Evolutionary conservation across 2,113 vertebrate species (phyloP), one percentile per base, ranked within the genome.

Genomic region (Dasyprocta punctata): DNA sequence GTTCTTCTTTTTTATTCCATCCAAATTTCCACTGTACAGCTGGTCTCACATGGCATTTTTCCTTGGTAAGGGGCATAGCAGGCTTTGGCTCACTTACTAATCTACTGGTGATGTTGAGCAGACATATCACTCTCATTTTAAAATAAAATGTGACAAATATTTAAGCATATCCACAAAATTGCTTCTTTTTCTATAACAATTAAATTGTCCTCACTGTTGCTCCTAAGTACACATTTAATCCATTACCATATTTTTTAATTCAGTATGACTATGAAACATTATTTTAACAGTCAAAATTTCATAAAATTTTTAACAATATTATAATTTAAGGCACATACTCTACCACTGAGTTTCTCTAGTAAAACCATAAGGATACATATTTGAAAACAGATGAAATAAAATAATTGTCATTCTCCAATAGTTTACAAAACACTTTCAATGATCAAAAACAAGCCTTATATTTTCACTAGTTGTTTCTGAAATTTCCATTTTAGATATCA

Each of bases 211-310:
- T 92, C 56, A 77, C 12, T 52, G 63, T 71, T 90, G 26, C 81
- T 83, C n/a, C 47, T 73, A 97, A 92, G 54, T n/a, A n/a, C n/a
- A n/a, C n/a, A n/a, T 86, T 89, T 54, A 86, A 65, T 78, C 58
- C 69, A 41, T 17, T 44, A 54, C 19, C 63, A 54, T 26, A 60
- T 60, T 92, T 92, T 80, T 38, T 67, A 77, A 91, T 47, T 78
- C 82, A 92, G 67, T 56, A 13, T 3, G 75, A 38, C 78, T 56
- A 65, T 38, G 80, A 89, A 95, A 85, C 38, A 94, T 83, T 30
- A 60, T 54, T 47, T 71, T 22, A 78, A 77, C 60, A 73, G n/a
- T 77, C 36, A 95, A 87, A 92, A 75, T 83, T 60, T 12, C 6
- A 56, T 56, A 12, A 41, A 47, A 77, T 82, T 94, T 90, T 89